Evolutionary conservation across 2,797 vertebrate genomes (phyloP).

Genomic region (Gallinago nigripennis): DNA sequence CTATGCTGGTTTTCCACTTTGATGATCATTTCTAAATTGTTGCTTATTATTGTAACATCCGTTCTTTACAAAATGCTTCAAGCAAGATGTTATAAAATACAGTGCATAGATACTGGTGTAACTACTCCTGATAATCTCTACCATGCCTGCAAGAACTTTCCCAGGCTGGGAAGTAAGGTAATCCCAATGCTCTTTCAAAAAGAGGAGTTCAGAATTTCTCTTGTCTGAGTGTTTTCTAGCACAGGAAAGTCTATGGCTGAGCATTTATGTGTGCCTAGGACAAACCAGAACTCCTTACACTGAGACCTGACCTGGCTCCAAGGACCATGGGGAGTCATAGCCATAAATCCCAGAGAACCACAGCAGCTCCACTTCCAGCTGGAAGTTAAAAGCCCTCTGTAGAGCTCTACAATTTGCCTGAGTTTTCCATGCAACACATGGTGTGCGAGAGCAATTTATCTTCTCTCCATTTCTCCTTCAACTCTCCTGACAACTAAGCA

Average conservation of each 20-base stretch:
- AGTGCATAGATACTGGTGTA: not conserved
- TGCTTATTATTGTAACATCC: conserved; percentile 10
- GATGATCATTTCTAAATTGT: conserved; percentile 43
- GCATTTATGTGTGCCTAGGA: not conserved
- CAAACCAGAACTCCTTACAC: not conserved
- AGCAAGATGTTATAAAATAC: conserved; percentile 28
- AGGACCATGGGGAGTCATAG: not conserved
- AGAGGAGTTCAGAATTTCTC: not conserved
- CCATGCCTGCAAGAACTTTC: not conserved
- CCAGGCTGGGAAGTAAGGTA: not conserved
- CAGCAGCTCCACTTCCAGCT: not conserved
- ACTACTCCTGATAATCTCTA: not conserved
- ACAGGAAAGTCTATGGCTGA: not conserved
- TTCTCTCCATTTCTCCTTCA: not conserved
- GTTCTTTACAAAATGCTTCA: not conserved
- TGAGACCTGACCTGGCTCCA: not conserved
- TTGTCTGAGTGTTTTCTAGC: not conserved
- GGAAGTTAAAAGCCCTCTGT: not conserved
- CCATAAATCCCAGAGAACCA: not conserved
- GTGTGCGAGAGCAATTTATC: not conserved
- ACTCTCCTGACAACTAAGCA: not conserved
- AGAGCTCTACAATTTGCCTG: not conserved
- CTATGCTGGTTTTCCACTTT: conserved; percentile 37
- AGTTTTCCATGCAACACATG: accelerated
- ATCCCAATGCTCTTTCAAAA: not conserved